These are phyloP conservation scores for Festucalex cinctus DNA, from an alignment of 2,113 vertebrate genomes.

Conservation along the genomic window DNA sequence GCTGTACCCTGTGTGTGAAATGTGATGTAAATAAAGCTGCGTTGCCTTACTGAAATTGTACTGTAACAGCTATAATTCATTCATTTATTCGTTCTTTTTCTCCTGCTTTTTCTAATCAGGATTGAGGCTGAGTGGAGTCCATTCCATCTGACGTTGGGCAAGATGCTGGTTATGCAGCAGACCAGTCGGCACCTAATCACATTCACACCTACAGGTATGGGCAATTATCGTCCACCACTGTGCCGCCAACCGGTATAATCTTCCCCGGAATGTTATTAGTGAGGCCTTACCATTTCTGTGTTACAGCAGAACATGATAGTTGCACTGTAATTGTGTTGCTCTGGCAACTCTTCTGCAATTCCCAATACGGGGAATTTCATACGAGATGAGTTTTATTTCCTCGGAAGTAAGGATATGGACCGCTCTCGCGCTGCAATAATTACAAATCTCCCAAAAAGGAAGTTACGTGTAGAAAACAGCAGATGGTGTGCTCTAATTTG, in stretches of 20 bases:
- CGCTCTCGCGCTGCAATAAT: constrained; percentile 4
- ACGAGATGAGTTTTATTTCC: constrained; percentile 5
- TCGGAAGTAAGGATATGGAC: neutral
- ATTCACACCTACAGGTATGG: neutral
- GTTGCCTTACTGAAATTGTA: too few species aligned
- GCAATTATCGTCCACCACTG: neutral
- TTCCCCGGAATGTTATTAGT: neutral
- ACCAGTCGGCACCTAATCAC: neutral
- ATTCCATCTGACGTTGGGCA: neutral
- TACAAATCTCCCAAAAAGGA: constrained; percentile 3
- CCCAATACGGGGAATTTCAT: neutral
- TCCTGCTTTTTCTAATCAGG: neutral
- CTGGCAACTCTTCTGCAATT: neutral
- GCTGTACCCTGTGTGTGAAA: too few species aligned
- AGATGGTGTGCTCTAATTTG: constrained; percentile 38
- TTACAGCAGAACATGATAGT: neutral
- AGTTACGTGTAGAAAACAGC: constrained; percentile 17
- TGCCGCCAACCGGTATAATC: neutral
- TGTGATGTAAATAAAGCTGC: too few species aligned
- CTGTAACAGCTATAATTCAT: too few species aligned
- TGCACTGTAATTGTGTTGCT: neutral
- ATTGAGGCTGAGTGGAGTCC: neutral
- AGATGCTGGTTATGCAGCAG: too few species aligned
- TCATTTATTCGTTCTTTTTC: neutral
- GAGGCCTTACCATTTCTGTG: neutral